Conservation (phyloP, 2,797 vertebrate genomes). For the Hydrocynus forskahlii region DNA sequence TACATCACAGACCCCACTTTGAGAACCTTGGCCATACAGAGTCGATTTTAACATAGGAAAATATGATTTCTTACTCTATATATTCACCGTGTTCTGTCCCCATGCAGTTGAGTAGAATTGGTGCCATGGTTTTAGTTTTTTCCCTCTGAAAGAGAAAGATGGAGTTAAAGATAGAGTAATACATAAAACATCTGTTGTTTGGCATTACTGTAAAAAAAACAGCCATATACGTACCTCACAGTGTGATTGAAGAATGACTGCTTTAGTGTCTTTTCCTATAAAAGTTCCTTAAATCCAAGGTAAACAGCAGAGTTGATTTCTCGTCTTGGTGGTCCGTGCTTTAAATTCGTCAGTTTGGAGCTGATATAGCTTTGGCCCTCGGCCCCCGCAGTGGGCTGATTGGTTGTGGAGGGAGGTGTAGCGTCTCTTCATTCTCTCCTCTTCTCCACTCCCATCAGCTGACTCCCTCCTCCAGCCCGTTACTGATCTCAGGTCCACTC, state of each 20-base stretch:
- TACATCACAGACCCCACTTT: too few species aligned
- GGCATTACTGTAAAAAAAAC: neutral
- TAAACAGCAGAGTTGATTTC: constrained; percentile 17
- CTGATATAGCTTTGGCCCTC: constrained; percentile 41
- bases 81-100: constrained; percentile 70
- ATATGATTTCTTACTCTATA: constrained; percentile 73
- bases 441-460: neutral
- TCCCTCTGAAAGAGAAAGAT: constrained; percentile 36
- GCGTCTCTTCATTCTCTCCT: constrained; percentile 5
- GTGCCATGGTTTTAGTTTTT: constrained; percentile 68
- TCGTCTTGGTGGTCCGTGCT: constrained; percentile 17
- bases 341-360: neutral
- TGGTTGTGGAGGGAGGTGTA: constrained; percentile 52
- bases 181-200: neutral
- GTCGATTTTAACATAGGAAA: neutral
- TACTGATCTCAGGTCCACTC: constrained; percentile 32
- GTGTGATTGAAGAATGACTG: neutral
- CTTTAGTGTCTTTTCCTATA: neutral
- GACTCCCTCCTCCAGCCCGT: constrained; percentile 6
- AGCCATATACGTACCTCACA: neutral
- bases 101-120: constrained; percentile 73
- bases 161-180: neutral
- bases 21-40: too few species aligned
- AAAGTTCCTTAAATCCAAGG: constrained; percentile 12
- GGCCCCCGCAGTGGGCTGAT: constrained; percentile 26